Conservation (phyloP, 2,888 invertebrate genomes). For the Conistra vaccinii region DNA sequence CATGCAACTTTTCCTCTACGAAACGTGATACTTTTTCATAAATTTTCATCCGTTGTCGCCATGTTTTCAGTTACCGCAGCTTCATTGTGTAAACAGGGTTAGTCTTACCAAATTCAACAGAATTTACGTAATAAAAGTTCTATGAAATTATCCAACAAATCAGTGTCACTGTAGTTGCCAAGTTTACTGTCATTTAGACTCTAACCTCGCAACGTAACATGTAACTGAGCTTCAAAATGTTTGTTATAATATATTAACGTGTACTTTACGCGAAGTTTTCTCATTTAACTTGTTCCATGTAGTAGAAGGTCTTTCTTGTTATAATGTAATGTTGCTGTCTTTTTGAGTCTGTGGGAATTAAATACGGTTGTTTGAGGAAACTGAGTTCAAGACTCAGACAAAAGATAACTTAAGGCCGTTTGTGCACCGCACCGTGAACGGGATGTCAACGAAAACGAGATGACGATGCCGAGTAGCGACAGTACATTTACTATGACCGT, state of each 20-base stretch:
- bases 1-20: not conserved
- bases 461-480: too few relatives aligned
- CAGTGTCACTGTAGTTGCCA: conserved; percentile 15
- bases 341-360: conserved; percentile 12
- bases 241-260: conserved; percentile 39
- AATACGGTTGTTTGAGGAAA: not conserved
- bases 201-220: conserved; percentile 15
- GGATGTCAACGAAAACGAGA: too few relatives aligned
- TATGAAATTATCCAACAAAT: conserved; percentile 29
- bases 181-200: conserved; percentile 27
- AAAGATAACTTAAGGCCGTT: too few relatives aligned
- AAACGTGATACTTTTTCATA: not conserved
- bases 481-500: too few relatives aligned
- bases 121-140: not conserved
- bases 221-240: conserved; percentile 43
- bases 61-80: not conserved
- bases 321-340: conserved; percentile 29
- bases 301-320: conserved; percentile 21
- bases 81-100: not conserved
- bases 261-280: conserved; percentile 54
- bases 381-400: not conserved
- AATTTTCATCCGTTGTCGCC: not conserved
- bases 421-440: too few relatives aligned
- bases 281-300: conserved; percentile 52
- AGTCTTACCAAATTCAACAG: not conserved